phyloP scores from a whole-genome alignment of 2,113 vertebrate species.

The Orycteropus afer region DNA sequence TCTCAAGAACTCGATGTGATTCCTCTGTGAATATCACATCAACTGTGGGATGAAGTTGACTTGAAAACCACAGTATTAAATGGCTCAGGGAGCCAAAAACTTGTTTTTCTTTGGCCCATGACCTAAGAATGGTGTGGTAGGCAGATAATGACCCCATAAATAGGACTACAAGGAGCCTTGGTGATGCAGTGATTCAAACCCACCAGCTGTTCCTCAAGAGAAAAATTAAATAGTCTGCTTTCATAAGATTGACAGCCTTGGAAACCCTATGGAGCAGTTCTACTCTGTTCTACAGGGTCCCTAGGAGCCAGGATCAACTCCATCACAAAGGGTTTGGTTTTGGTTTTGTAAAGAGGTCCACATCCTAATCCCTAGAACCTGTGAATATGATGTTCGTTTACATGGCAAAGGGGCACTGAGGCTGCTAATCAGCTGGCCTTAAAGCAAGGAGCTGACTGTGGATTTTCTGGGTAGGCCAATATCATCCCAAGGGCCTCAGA shows the following conservation, averaged over 20 bases:
- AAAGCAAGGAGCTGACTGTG: not conserved
- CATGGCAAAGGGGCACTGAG: conserved; percentile 22
- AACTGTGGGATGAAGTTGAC: not conserved
- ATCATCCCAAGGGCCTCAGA: not conserved
- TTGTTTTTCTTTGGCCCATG: not conserved
- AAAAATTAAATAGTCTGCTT: too few relatives aligned
- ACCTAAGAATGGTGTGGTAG: not conserved
- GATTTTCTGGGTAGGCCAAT: not conserved
- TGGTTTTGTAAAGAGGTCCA: not conserved
- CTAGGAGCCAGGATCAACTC: too few relatives aligned
- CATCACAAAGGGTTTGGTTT: too few relatives aligned
- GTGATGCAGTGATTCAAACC: too few relatives aligned
- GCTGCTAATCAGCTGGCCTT: not conserved
- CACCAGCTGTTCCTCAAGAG: too few relatives aligned
- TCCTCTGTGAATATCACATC: not conserved
- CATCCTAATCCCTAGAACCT: not conserved
- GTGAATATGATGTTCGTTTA: not conserved
- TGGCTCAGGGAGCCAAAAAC: not conserved
- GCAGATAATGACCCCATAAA: not conserved
- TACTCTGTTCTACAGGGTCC: too few relatives aligned
- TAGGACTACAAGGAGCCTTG: too few relatives aligned
- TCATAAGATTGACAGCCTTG: too few relatives aligned
- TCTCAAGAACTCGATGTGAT: not conserved
- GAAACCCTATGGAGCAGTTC: too few relatives aligned
- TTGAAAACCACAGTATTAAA: not conserved